A percentile compares a stretch with the other conserved stretches of the same genome.
Evolutionary conservation across 2,797 vertebrate genomes (phyloP).

Genomic region (Anomalospiza imberbis): DNA sequence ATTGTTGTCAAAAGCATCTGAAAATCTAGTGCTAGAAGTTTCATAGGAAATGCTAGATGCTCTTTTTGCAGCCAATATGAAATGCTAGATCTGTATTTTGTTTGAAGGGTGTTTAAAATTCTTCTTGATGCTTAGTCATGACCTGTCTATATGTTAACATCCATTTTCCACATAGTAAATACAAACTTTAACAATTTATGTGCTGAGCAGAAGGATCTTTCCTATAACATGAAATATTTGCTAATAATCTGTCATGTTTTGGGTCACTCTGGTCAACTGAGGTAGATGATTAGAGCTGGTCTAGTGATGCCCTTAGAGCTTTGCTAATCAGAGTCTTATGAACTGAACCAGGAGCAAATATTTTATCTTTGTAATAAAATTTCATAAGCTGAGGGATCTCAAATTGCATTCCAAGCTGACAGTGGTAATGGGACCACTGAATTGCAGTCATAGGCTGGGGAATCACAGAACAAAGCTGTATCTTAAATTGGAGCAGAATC

Average conservation of each 20-base stretch:
- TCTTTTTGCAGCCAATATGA: background rate
- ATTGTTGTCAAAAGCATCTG: background rate
- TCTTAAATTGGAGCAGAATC: background rate
- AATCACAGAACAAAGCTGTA: background rate
- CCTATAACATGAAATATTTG: background rate
- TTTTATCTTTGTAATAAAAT: background rate
- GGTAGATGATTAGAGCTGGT: background rate
- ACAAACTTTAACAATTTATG: background rate
- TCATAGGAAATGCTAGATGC: background rate
- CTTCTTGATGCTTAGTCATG: background rate
- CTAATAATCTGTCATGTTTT: background rate
- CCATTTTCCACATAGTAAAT: background rate
- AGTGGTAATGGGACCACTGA: background rate
- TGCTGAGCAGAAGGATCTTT: background rate
- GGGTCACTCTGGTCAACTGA: background rate
- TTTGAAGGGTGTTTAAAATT: background rate
- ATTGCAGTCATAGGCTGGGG: background rate
- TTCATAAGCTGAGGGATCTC: background rate
- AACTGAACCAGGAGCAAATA: background rate
- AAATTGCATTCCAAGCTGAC: background rate
- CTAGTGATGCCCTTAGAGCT: background rate
- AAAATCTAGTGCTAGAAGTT: background rate
- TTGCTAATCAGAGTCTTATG: background rate
- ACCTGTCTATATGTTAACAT: background rate
- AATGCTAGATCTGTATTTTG: background rate